phyloP scores from a whole-genome alignment of 1,140 invertebrate genomes.

The Trichogramma pretiosum region DNA sequence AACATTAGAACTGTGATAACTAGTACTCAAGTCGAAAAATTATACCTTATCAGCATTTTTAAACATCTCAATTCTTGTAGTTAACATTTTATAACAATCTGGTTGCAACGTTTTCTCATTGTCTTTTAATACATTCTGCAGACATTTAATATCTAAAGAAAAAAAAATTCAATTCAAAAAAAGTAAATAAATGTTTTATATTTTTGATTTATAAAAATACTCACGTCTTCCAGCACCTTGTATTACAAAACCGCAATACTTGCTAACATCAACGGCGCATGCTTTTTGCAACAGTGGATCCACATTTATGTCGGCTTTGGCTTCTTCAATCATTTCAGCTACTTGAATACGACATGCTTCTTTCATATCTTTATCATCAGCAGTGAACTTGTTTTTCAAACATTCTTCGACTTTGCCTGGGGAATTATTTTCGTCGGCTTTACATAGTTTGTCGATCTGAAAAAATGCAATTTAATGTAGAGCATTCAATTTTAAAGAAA shows the following conservation, averaged over 20 bases:
- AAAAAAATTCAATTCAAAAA: neutral
- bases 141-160: conserved; percentile 71
- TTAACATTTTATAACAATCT: conserved; percentile 71
- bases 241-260: conserved; percentile 71
- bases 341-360: conserved; percentile 71
- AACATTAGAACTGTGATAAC: too few species aligned
- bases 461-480: conserved; percentile 1
- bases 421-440: conserved; percentile 36
- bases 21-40: too few species aligned
- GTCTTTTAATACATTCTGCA: conserved; percentile 63
- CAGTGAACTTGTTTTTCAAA: conserved; percentile 66
- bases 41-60: conserved; percentile 72
- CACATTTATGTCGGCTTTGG: conserved; percentile 72
- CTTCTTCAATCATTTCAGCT: conserved; percentile 69
- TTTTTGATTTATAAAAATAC: conserved; percentile 25
- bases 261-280: conserved; percentile 71
- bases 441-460: conserved; percentile 44
- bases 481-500: neutral
- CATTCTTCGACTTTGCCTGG: conserved; percentile 72
- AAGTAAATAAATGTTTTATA: neutral
- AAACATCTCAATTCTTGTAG: conserved; percentile 79
- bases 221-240: conserved; percentile 80
- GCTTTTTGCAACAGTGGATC: conserved; percentile 71
- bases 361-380: conserved; percentile 58
- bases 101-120: conserved; percentile 56